A percentile compares a stretch with the other conserved stretches of the same genome.
Conservation (phyloP, 2,113 vertebrate genomes). For the Rhizomys pruinosus region DNA sequence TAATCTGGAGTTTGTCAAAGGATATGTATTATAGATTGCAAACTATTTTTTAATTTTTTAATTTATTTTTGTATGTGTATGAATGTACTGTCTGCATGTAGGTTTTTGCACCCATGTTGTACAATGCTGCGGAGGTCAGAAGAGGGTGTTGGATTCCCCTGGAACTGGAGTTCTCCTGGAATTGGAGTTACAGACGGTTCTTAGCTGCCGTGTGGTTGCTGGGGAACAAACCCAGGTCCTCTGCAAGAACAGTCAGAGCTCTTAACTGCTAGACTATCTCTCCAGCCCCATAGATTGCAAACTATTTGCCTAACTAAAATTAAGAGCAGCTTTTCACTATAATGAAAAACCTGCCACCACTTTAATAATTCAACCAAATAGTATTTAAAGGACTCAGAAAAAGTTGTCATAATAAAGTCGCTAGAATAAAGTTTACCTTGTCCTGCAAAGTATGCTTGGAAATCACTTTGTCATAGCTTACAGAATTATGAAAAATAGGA, state of each 20-base stretch:
- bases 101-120: too few relatives aligned
- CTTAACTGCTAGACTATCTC: too few relatives aligned
- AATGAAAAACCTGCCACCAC: not conserved
- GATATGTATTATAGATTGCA: not conserved
- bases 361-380: not conserved
- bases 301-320: not conserved
- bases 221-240: too few relatives aligned
- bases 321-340: constrained; percentile 8
- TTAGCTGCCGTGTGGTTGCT: too few relatives aligned
- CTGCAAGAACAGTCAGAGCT: too few relatives aligned
- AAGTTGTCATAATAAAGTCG: not conserved
- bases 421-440: constrained; percentile 16
- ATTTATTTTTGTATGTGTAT: too few relatives aligned
- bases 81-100: too few relatives aligned
- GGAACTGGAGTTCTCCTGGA: too few relatives aligned
- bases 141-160: too few relatives aligned
- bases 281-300: not conserved
- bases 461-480: not conserved
- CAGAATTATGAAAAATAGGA: not conserved
- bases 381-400: not conserved
- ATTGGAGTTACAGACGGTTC: too few relatives aligned
- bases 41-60: too few relatives aligned
- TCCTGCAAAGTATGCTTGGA: not conserved
- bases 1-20: not conserved
- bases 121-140: too few relatives aligned